Base-by-base conservation (phyloP, 2,113 vertebrate species). In the Arothron firmamentum region DNA sequence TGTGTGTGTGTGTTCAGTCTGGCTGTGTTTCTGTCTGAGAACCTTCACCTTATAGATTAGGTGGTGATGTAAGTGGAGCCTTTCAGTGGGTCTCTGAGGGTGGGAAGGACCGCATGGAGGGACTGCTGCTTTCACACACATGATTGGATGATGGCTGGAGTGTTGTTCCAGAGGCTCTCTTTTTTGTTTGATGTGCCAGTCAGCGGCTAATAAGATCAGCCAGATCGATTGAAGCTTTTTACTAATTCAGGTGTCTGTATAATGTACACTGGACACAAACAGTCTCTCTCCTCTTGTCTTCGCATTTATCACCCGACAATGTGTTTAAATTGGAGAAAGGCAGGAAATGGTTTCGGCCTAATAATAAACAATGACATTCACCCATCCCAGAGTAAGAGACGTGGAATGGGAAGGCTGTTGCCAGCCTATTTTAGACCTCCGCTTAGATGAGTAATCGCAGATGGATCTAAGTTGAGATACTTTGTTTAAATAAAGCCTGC, bases 301-400 rank as follows among this genome's bases (percentile, higher is more conserved):
- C 52, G n/a, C 49, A 48, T 69, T 70, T 60, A 67, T 77, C 28
- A 3, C 69, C 75, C 3, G 20, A 65, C 61, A 74, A 56, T 79
- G 65, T 74, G 61, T 70, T 74, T 59, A 59, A 80, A 76, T 68
- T 72, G 66, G 72, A 82, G 76, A 85, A 80, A 85, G 82, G 54
- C 80, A 85, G 85, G 86, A 86, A 87, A 76, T 75, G 62, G 81
- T 75, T 45, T 70, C 60, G 73, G 80, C 78, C 85, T 86, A 81
- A 85, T 84, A 85, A 86, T 86, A 85, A 87, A 87, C 84, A 88
- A 83, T 86, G 83, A 83, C 81, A 84, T 80, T 64, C 69, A 75
- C 60, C 51, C 16, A 83, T 81, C 78, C 64, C 41, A 6, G 70
- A 72, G 65, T 77, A 58, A 66, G 74, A 77, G 74, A 75, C 65